Base-by-base conservation (phyloP, 2,113 vertebrate species). In the Xenopus borealis region DNA sequence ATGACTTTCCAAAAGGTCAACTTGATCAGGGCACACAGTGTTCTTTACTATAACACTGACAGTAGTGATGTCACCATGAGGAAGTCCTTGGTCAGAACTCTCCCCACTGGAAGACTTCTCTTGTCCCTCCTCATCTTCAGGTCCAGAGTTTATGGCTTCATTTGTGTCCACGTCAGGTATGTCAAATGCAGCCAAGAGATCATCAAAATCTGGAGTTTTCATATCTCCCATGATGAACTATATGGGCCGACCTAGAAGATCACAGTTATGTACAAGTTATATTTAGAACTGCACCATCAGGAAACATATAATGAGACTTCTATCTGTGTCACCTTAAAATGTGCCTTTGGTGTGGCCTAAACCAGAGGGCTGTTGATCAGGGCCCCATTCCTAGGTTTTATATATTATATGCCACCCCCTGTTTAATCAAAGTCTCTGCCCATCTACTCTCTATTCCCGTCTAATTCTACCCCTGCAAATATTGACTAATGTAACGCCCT, bases 21-120 rank as follows among this genome's bases (percentile, higher is more conserved):
- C 83, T 72, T 93, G 88, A 79, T 97, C 95, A 0, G 94, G 87
- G 3, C 89, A 91, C 16, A 95, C 92, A 0, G 89, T 96, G 86
- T 99, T 98, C 85, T 98, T 98, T 23, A 99, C 97, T 0, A 99
- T 99, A 18, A 99, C 96, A 0, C 97, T 99, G 79, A 99, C 96
- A 0, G 89, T 88, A 0, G 94, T 90, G 40, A 91, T 92, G 27
- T 98, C 94, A 0, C 77, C 3, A 30, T 82, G 90, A 0, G 83
- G 91, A 16, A 78, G 87, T n/a, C 2, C 86, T 4, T 80, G 89
- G 62, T 83, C 85, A 0, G 74, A 76, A 27, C 66, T 78, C 1
- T 90, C 93, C 1, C 79, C 83, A 0, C 87, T 80, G 20, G 71
- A 80, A 0, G 72, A 58, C 9, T 84, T 87, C 19, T 80, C 81